phyloP scores from a whole-genome alignment of 2,888 invertebrate species.

The Portevinia maculata region DNA sequence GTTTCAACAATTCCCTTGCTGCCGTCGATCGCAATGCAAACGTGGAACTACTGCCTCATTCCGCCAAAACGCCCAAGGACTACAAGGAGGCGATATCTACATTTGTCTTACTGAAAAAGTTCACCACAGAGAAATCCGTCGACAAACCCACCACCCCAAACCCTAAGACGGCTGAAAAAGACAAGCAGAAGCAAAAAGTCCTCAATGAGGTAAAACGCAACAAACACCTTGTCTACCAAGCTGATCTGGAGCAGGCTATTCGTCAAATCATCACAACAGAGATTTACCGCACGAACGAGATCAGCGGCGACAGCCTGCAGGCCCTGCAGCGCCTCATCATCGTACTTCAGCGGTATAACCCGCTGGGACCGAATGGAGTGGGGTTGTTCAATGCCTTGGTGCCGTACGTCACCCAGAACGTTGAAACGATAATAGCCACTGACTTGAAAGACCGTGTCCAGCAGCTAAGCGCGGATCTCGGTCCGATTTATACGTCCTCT shows the following conservation, averaged over 20 bases:
- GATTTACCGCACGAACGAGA: slow-evolving; percentile 87
- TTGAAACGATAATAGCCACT: slow-evolving; percentile 85
- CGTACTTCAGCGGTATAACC: slow-evolving; percentile 90
- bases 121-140: slow-evolving; percentile 75
- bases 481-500: slow-evolving; percentile 83
- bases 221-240: slow-evolving; percentile 88
- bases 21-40: slow-evolving; percentile 76
- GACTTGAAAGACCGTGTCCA: slow-evolving; percentile 85
- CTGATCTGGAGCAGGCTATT: slow-evolving; percentile 94
- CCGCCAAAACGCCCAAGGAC: slow-evolving; percentile 82
- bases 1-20: slow-evolving; percentile 75
- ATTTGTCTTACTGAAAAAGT: slow-evolving; percentile 74
- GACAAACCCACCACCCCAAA: neutral
- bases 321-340: slow-evolving; percentile 90
- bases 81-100: slow-evolving; percentile 76
- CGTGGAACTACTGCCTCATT: slow-evolving; percentile 62
- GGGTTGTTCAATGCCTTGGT: slow-evolving; percentile 86
- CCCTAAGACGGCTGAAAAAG: neutral
- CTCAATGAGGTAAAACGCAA: slow-evolving; percentile 78
- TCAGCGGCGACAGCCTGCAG: slow-evolving; percentile 88
- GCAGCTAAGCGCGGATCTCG: slow-evolving; percentile 84
- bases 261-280: slow-evolving; percentile 92
- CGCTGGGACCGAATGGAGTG: slow-evolving; percentile 88
- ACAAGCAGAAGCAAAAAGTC: slow-evolving; percentile 60
- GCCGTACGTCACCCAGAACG: slow-evolving; percentile 84